Base-by-base conservation (phyloP, 2,888 invertebrate genomes). In the Xestia sexstrigata region DNA sequence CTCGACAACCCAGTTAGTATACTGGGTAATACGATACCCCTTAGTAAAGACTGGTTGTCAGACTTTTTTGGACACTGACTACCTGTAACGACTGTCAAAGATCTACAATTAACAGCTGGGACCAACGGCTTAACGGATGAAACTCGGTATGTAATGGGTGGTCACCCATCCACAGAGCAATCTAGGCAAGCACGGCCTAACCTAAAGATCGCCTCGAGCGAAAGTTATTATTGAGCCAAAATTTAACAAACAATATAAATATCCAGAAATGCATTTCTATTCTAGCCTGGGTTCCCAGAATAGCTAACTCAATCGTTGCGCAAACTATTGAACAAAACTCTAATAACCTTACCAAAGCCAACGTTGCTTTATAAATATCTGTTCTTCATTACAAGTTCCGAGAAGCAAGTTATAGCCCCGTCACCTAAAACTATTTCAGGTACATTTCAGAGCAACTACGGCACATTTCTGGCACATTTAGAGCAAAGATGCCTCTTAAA, bases 381-480 rank as follows among this genome's bases (percentile, higher is more conserved):
- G 72, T 86, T 84, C 77, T 71, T 42, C 23, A 81, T 81, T 85
- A 78, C 76, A 71, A 82, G 73, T 82, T 84, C 79, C 75, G 70
- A 63, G 70, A 67, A 35, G 39, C 71, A 26, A 68, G 82, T 84
- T 84, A 81, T 78, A 77, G 63, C 84, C 75, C 70, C 70, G 75
- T 79, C 76, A 80, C 76, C 66, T 79, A 70, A 71, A 84, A 73
- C 82, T 47, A 84, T 87, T 87, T 87, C 81, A 75, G 76, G 52
- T 78, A 63, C 58, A 45, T 80, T 71, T 86, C 76, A 78, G 20
- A 58, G 68, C 67, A 71, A 70, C 65, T 62, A 52, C 35, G 39
- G 66, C 8, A 45, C 72, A 79, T 81, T 84, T 82, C 76, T 76
- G 67, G 58, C 75, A 63, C 52, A 47, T 72, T 83, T 79, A 72